A percentile compares a stretch with the other conserved stretches of the same genome.
Conservation (phyloP, 2,888 invertebrate genomes). For the Xestia xanthographa region DNA sequence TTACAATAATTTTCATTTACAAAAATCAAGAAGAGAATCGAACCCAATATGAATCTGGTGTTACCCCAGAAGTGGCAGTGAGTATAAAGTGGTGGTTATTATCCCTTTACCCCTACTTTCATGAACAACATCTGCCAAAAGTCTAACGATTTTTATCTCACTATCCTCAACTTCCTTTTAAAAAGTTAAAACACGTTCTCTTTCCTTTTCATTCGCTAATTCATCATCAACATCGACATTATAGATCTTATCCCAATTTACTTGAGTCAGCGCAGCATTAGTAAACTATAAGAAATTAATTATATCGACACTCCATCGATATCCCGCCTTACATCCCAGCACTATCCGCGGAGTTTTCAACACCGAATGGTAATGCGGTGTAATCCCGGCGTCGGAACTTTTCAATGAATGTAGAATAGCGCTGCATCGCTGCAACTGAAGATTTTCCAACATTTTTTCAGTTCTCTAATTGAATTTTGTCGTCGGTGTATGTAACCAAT, state of each 20-base stretch:
- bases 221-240: neutral
- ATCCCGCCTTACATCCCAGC: constrained; percentile 56
- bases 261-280: neutral
- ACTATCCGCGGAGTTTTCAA: constrained; percentile 69
- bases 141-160: neutral
- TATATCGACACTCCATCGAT: constrained; percentile 54
- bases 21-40: too few species aligned
- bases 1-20: too few species aligned
- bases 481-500: neutral
- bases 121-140: neutral
- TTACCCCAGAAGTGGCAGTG: too few species aligned
- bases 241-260: neutral
- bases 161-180: neutral
- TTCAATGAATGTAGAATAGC: constrained; percentile 80
- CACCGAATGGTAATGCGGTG: constrained; percentile 78
- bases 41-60: too few species aligned
- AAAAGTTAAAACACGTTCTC: neutral
- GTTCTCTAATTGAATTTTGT: constrained; percentile 59
- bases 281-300: neutral
- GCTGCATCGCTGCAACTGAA: constrained; percentile 69
- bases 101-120: too few species aligned
- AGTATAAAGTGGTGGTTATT: too few species aligned
- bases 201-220: neutral
- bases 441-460: constrained; percentile 50
- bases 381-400: constrained; percentile 76